Percentiles rank a stretch among this genome's conserved stretches.
These are phyloP conservation scores for Nesospiza acunhae DNA, from an alignment of 2,113 vertebrate genomes.

Conservation along the genomic window DNA sequence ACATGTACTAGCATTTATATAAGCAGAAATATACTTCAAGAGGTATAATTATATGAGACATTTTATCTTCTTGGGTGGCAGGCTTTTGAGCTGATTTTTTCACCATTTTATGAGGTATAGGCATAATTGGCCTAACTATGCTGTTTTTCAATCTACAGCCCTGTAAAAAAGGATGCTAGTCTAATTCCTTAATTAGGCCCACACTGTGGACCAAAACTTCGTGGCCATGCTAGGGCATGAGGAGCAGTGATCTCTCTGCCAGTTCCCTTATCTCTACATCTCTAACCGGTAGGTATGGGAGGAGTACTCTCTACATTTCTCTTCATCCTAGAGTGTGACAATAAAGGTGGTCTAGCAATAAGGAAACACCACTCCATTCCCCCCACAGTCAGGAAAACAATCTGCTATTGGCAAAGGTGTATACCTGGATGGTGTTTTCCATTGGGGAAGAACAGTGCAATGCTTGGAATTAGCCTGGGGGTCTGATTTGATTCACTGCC, in stretches of 20 bases:
- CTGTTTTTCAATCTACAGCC: neutral
- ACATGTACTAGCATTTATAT: constrained; percentile 18
- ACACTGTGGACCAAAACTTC: constrained; percentile 9
- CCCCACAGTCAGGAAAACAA: neutral
- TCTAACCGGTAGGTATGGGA: constrained; percentile 2
- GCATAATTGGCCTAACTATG: constrained; percentile 26
- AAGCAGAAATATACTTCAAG: constrained; percentile 9
- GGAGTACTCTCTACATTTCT: neutral
- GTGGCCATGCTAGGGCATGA: constrained; percentile 16
- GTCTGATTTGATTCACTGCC: neutral
- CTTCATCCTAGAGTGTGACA: neutral
- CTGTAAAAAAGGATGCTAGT: neutral
- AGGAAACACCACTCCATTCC: neutral
- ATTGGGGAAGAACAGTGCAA: neutral
- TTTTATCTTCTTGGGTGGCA: constrained; percentile 57
- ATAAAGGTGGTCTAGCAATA: neutral
- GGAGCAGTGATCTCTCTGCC: neutral
- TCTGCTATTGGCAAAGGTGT: neutral
- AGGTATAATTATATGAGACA: constrained; percentile 36
- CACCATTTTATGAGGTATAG: neutral
- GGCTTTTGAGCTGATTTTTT: neutral
- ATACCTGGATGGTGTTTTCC: neutral
- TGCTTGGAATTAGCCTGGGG: neutral
- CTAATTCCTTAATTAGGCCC: constrained; percentile 29
- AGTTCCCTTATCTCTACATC: constrained; percentile 9